Evolutionary conservation across 1,140 invertebrate species (phyloP).

Genomic region (Dendroctonus valens): DNA sequence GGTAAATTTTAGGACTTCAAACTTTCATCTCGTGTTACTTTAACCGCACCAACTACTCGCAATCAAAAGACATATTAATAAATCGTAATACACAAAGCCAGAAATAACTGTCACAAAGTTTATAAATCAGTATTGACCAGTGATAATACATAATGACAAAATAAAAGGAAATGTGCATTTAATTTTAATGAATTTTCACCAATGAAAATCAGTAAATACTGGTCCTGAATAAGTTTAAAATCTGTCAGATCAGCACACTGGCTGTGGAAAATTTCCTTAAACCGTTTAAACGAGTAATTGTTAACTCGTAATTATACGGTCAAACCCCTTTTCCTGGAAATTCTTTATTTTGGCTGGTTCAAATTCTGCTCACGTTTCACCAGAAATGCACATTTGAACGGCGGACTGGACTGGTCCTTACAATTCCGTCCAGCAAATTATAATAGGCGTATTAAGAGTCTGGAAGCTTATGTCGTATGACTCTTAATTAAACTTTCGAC

Average conservation of each 20-base stretch:
- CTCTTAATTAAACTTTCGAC: too few relatives aligned
- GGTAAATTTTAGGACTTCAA: too few relatives aligned
- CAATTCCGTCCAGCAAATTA: constrained; percentile 16
- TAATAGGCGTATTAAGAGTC: neutral
- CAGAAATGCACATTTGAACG: constrained; percentile 20
- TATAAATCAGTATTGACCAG: too few relatives aligned
- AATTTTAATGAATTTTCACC: neutral
- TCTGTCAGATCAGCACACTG: constrained; percentile 5
- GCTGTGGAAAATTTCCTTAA: constrained; percentile 15
- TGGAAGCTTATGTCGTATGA: neutral
- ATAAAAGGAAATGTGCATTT: too few relatives aligned
- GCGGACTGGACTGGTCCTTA: constrained; percentile 11
- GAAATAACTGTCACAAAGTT: too few relatives aligned
- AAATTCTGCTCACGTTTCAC: constrained; percentile 24
- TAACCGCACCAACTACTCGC: too few relatives aligned
- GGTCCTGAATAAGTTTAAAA: neutral
- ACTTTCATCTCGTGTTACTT: too few relatives aligned
- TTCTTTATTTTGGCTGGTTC: constrained; percentile 13
- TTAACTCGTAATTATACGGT: constrained; percentile 24
- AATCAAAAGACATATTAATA: too few relatives aligned
- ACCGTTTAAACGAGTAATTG: constrained; percentile 17
- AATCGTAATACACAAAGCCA: too few relatives aligned
- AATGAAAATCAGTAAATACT: neutral
- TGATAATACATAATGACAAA: too few relatives aligned
- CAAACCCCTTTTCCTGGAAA: constrained; percentile 14